These are phyloP conservation scores for Bradypodion pumilum DNA, from an alignment of 2,797 vertebrate genomes.

Conservation along the genomic window DNA sequence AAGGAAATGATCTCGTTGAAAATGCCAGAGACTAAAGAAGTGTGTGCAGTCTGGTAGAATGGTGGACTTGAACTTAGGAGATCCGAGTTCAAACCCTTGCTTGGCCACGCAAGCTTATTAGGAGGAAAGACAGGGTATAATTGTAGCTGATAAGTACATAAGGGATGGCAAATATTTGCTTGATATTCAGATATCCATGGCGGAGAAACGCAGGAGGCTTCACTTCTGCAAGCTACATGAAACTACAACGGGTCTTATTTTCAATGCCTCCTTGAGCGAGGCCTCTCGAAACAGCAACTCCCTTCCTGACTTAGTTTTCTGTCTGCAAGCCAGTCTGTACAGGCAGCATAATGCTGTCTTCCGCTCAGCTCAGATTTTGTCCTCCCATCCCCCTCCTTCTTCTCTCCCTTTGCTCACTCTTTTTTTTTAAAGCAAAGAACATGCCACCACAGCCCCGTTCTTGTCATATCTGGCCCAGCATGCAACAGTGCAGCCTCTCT, in stretches of 20 bases:
- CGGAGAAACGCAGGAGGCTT: background rate
- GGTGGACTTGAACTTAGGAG: background rate
- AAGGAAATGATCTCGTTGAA: background rate
- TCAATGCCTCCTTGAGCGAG: background rate
- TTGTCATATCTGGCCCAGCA: constrained; percentile 9
- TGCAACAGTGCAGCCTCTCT: constrained; percentile 13
- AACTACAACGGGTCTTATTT: background rate
- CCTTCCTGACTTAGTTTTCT: background rate
- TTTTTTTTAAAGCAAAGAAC: background rate
- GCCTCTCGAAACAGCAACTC: background rate
- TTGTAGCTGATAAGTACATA: background rate
- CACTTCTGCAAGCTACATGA: background rate
- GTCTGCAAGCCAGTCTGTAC: background rate
- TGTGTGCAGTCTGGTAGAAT: background rate
- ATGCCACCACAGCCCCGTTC: background rate
- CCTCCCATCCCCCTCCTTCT: background rate
- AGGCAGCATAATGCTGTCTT: background rate
- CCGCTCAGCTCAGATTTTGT: background rate
- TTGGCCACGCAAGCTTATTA: no score
- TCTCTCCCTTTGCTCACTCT: no score
- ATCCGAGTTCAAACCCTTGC: no score
- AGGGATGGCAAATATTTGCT: background rate
- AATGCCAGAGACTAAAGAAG: background rate
- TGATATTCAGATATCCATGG: no score
- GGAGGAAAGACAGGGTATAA: background rate